Evolutionary conservation across 1,140 invertebrate species (phyloP).

Genomic region (Drosophila murphyi): DNA sequence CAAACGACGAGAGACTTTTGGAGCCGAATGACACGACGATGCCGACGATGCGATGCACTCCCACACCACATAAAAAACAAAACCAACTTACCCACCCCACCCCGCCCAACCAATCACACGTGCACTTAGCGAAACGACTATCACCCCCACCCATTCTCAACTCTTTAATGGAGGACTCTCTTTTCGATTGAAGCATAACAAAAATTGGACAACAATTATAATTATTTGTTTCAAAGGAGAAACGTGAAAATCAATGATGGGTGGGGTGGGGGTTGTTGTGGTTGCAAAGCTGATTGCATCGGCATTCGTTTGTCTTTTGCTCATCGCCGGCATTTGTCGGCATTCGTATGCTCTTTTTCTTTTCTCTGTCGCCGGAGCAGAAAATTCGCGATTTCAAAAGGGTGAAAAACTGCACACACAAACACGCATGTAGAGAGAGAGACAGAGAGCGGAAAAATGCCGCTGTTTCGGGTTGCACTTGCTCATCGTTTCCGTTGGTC

Average conservation of each 20-base stretch:
- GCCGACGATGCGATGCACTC: conserved; percentile 44
- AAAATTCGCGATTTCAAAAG: conserved; percentile 66
- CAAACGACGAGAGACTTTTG: conserved; percentile 46
- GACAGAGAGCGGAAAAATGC: conserved; percentile 31
- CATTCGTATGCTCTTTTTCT: conserved; percentile 55
- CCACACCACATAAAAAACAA: conserved; percentile 16
- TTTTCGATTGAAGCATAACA: conserved; percentile 15
- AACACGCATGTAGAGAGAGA: conserved; percentile 19
- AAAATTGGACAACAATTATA: conserved; percentile 31
- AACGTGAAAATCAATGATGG: conserved; percentile 47
- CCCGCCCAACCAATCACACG: background rate
- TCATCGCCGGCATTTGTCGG: conserved; percentile 56
- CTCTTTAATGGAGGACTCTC: background rate
- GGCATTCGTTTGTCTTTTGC: conserved; percentile 7
- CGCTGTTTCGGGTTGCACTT: conserved; percentile 58
- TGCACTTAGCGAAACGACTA: background rate
- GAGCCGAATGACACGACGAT: conserved; percentile 39
- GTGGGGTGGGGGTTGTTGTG: background rate
- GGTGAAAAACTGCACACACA: conserved; percentile 68
- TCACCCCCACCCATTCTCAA: background rate
- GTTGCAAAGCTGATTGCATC: conserved; percentile 18
- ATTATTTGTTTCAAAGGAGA: conserved; percentile 13
- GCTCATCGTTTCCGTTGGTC: conserved; percentile 52
- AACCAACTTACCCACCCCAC: background rate
- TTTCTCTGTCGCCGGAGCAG: conserved; percentile 40